Evolutionary conservation across 1,140 invertebrate genomes (phyloP).

Genomic region (Glomeris maerens): DNA sequence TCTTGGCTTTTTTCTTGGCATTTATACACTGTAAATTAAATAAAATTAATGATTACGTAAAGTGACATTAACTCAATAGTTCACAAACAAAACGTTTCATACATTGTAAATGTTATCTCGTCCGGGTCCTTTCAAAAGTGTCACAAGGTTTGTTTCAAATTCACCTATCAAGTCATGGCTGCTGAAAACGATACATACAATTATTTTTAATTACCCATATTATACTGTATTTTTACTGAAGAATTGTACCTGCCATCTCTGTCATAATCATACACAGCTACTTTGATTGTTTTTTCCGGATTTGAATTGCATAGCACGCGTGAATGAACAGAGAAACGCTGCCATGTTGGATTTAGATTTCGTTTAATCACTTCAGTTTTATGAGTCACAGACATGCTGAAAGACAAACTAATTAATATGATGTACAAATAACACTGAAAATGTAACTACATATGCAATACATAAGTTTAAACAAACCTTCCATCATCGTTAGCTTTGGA

Average conservation of each 20-base stretch:
- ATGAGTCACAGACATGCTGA: slow-evolving; percentile 36
- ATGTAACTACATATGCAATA: too few species aligned
- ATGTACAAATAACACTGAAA: neutral
- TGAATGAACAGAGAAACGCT: slow-evolving; percentile 36
- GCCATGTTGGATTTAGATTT: slow-evolving; percentile 1
- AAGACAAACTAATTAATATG: slow-evolving; percentile 8
- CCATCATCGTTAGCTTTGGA: slow-evolving; percentile 34
- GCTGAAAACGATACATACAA: slow-evolving; percentile 13
- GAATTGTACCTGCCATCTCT: slow-evolving; percentile 4
- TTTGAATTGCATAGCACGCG: slow-evolving; percentile 44
- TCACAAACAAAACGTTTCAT: neutral
- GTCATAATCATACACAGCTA: slow-evolving; percentile 2
- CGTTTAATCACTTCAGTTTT: slow-evolving; percentile 35
- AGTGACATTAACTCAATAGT: neutral
- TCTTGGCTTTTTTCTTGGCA: slow-evolving; percentile 34
- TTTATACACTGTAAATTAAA: slow-evolving; percentile 27
- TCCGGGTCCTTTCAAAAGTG: slow-evolving; percentile 25
- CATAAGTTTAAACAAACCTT: too few species aligned
- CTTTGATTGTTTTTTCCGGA: slow-evolving; percentile 27
- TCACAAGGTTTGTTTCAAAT: slow-evolving; percentile 29
- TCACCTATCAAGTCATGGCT: slow-evolving; percentile 37
- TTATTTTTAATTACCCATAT: neutral
- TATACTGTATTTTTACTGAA: neutral
- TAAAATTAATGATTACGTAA: neutral
- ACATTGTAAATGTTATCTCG: slow-evolving; percentile 24